Evolutionary conservation across 2,113 vertebrate genomes (phyloP), one percentile per base, ranked within the genome.

Genomic region (Hydrolagus affinis): DNA sequence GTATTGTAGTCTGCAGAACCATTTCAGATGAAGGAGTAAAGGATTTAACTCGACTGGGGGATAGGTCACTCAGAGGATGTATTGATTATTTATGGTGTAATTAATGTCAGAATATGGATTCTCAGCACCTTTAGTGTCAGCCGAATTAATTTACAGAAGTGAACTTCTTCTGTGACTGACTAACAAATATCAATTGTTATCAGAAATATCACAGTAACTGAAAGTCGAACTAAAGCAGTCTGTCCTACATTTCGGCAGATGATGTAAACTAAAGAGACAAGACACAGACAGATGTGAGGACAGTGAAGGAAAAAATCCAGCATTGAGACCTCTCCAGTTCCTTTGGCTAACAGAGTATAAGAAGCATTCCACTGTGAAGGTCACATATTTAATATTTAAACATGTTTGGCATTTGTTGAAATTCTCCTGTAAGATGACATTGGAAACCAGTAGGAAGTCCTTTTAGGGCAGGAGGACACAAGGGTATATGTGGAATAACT

Each of bases 311-410:
- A 83, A 32, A 83, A 62, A 28, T 12, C 11, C 76, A 6, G 21
- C 30, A 14, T 77, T 83, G 25, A 32, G 17, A 8, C 28, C 23
- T 21, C 0, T 64, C 25, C 77, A n/a, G 25, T 14, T 83, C 30
- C 25, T 17, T 83, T 68, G 15, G 8, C 19, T 80, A 7, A 8
- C 9, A 68, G 17, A 30, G 14, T 4, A 11, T 68, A 83, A 30
- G 25, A 68, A 64, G 3, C 78, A 21, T 83, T 83, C 17, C 78
- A 83, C 32, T 66, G 25, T 78, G 25, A 83, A 68, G 78, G 78
- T 21, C 62, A 12, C 28, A 68, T 32, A 66, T 21, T 83, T 83
- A 83, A 83, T 83, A 25, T 83, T 83, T 83, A 83, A 83, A 3
- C 21, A 19, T 83, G 25, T 25, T 66, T 83, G 60, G 25, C 60